Conservation (phyloP, 1,140 invertebrate genomes). For the Ceratina australensis region DNA sequence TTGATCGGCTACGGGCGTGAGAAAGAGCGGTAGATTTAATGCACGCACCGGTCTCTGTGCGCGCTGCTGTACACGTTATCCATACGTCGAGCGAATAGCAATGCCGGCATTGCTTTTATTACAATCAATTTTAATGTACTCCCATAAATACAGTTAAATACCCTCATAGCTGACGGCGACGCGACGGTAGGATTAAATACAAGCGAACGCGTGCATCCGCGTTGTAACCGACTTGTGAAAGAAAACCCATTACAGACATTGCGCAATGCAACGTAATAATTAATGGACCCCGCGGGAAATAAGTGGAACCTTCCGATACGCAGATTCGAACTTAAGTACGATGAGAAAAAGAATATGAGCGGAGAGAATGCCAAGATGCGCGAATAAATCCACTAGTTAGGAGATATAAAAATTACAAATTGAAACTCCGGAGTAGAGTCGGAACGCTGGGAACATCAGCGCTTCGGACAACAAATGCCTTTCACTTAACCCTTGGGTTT, state of each 20-base stretch:
- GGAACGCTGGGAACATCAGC: slow-evolving; percentile 19
- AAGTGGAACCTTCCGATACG: background rate
- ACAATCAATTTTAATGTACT: background rate
- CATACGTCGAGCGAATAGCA: background rate
- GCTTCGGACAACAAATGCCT: slow-evolving; percentile 35
- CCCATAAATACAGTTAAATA: background rate
- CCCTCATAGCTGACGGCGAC: background rate
- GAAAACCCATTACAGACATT: background rate
- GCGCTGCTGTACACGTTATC: too few species aligned
- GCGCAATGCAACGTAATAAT: background rate
- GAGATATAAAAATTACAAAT: too few species aligned
- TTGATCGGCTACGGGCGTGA: background rate
- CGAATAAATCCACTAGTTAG: too few species aligned
- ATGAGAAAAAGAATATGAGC: background rate
- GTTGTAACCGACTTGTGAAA: background rate
- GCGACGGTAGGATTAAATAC: too few species aligned
- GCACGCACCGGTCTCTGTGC: background rate
- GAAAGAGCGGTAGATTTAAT: background rate
- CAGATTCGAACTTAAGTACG: background rate
- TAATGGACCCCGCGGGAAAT: background rate
- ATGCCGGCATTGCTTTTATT: background rate
- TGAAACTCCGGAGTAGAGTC: slow-evolving; percentile 19
- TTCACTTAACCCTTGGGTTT: slow-evolving; percentile 43
- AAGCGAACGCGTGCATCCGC: too few species aligned
- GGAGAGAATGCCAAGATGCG: too few species aligned